These are phyloP conservation scores for Odontomyia ornata DNA, from an alignment of 2,888 invertebrate species.

Conservation along the genomic window DNA sequence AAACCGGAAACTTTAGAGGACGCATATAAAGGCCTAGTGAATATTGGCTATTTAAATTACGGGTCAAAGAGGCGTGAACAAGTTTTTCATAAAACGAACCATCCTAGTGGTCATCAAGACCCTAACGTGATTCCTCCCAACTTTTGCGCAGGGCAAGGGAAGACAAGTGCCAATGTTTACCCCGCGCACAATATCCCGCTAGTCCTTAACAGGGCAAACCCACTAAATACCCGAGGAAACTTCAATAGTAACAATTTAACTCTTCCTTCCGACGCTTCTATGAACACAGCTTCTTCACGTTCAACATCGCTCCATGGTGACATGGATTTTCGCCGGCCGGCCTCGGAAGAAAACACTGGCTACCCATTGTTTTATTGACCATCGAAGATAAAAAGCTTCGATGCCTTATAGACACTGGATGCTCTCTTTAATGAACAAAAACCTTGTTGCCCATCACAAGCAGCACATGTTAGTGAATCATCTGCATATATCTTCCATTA, in stretches of 20 bases:
- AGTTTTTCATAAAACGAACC: too few relatives aligned
- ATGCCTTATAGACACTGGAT: constrained; percentile 9
- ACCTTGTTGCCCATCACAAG: not conserved
- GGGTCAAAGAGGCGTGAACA: too few relatives aligned
- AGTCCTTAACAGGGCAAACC: not conserved
- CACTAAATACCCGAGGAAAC: not conserved
- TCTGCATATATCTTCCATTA: not conserved
- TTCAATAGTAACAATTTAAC: not conserved
- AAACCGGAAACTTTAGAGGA: too few relatives aligned
- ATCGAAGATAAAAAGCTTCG: constrained; percentile 2
- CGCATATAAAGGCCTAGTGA: too few relatives aligned
- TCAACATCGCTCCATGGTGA: not conserved
- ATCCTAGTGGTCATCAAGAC: too few relatives aligned
- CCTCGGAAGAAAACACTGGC: constrained; percentile 11
- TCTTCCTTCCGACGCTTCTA: not conserved
- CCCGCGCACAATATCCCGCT: not conserved
- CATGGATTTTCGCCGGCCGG: constrained; percentile 4
- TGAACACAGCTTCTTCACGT: not conserved
- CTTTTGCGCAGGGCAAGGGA: too few relatives aligned
- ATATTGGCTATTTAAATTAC: too few relatives aligned
- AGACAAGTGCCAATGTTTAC: too few relatives aligned
- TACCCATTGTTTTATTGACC: constrained; percentile 22
- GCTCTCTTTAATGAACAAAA: not conserved
- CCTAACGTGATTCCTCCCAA: too few relatives aligned
- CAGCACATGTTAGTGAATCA: not conserved